These are phyloP conservation scores for Osmoderma eremita DNA, from an alignment of 2,888 invertebrate genomes.

Conservation along the genomic window DNA sequence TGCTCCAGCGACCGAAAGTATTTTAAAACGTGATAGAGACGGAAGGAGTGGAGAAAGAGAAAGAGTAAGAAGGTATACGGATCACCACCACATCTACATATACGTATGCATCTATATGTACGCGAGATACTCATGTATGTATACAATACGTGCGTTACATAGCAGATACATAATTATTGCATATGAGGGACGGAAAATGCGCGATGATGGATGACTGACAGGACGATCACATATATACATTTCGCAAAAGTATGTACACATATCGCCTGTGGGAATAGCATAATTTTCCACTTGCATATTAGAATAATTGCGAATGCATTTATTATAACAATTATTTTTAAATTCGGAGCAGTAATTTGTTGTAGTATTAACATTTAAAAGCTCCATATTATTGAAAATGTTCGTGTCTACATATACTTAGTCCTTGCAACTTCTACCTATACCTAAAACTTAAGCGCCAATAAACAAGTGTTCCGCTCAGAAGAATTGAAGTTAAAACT, in stretches of 20 bases:
- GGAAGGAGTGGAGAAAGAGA: background rate
- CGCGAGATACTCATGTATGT: background rate
- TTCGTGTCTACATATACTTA: too few relatives aligned
- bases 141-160: too few relatives aligned
- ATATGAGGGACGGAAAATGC: slow-evolving; percentile 11
- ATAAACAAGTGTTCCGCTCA: too few relatives aligned
- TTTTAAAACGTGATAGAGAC: slow-evolving; percentile 15
- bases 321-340: slow-evolving; percentile 27
- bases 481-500: too few relatives aligned
- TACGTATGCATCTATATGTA: slow-evolving; percentile 10
- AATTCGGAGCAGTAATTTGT: slow-evolving; percentile 14
- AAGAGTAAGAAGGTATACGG: slow-evolving; percentile 8
- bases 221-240: slow-evolving; percentile 20
- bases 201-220: slow-evolving; percentile 34
- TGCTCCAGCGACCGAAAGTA: slow-evolving; percentile 34
- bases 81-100: slow-evolving; percentile 17
- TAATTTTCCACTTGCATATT: slow-evolving; percentile 23
- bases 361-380: too few relatives aligned
- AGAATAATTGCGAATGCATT: slow-evolving; percentile 15
- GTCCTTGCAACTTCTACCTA: too few relatives aligned
- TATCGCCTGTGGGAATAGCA: slow-evolving; percentile 18
- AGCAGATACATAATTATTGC: slow-evolving; percentile 16
- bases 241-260: background rate
- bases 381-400: too few relatives aligned
- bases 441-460: too few relatives aligned